Evolutionary conservation across 1,140 invertebrate species (phyloP), one percentile per base, ranked within the genome.

Genomic region (Rhyacophila brunnea): DNA sequence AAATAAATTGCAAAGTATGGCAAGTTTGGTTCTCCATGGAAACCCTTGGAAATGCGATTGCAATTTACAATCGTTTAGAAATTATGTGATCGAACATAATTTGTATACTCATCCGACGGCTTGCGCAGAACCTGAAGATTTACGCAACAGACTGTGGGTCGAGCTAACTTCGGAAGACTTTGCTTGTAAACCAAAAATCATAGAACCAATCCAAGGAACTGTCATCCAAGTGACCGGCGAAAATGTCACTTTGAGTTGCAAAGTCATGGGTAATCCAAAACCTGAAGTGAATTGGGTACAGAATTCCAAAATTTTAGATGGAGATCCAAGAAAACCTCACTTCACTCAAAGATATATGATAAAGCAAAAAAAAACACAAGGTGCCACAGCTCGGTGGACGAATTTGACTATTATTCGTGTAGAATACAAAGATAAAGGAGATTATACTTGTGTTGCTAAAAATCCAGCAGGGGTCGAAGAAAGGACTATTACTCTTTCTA

Each of bases 1-100:
- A 32, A 75, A 77, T 32, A 72, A 79, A n/a, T 70, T 91, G 23
- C 75, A 76, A 0, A 84, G 82, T 28, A 71, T 95, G 13, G 82
- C 82, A n/a, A 87, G 87, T 60, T 72, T 95, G 1, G 88, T 86
- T 49, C 75, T 96, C 0, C 82, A 87, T 50, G 85, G 87, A 53
- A 96, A 96, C 71, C 87, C 87, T 0, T 96, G 93, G 93, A 83
- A 86, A 38, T 96, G 93, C 68, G 91, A 95, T 71, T 96, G 93
- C 66, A 82, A 86, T 53, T 73, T 96, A 43, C 86, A 90, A 65
- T 80, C 79, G 6, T 91, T 96, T 60, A 81, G 90, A 17, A 83
- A 92, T 62, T 93, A 87, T 83, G 79, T 87, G 7, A 82, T 90
- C 0, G 78, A 81, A 23, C 80, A 80, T 32, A 87, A 88, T n/a